These are phyloP conservation scores for Wiebesia pumilae DNA, from an alignment of 1,140 invertebrate genomes.

Conservation along the genomic window DNA sequence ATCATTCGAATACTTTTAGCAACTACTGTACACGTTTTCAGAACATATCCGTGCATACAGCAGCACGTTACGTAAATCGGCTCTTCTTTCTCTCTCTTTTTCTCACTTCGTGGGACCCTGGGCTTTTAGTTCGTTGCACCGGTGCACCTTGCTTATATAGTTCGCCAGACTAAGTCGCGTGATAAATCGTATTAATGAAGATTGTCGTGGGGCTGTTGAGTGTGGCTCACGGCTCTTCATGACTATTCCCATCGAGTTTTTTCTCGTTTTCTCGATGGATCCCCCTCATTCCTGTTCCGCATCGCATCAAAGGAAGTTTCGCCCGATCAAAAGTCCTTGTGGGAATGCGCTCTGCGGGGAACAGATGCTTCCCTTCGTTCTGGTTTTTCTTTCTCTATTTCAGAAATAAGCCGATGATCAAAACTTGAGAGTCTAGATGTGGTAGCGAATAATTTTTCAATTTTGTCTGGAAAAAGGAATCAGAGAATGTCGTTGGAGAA, in stretches of 20 bases:
- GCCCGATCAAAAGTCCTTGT: not conserved
- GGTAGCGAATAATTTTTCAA: no score
- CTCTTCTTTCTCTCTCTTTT: not conserved
- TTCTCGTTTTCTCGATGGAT: not conserved
- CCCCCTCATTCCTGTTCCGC: not conserved
- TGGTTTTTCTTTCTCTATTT: not conserved
- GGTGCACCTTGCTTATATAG: not conserved
- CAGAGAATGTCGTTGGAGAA: no score
- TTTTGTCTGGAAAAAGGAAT: no score
- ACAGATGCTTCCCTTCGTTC: not conserved
- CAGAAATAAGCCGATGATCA: no score
- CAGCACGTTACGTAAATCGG: conserved; percentile 29
- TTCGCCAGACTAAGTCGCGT: conserved; percentile 29
- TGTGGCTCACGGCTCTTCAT: conserved; percentile 4
- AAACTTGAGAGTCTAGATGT: no score
- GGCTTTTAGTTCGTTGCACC: not conserved
- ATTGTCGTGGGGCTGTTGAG: conserved; percentile 23
- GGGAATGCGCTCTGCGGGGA: not conserved
- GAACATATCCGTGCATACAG: not conserved
- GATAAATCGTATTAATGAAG: conserved; percentile 47
- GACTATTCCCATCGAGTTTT: conserved; percentile 22
- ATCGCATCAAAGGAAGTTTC: not conserved
- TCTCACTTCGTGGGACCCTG: conserved; percentile 5
- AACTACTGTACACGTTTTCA: not conserved
- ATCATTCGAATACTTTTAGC: not conserved